These are phyloP conservation scores for Typhlomys cinereus DNA, from an alignment of 2,113 vertebrate genomes.

Conservation along the genomic window DNA sequence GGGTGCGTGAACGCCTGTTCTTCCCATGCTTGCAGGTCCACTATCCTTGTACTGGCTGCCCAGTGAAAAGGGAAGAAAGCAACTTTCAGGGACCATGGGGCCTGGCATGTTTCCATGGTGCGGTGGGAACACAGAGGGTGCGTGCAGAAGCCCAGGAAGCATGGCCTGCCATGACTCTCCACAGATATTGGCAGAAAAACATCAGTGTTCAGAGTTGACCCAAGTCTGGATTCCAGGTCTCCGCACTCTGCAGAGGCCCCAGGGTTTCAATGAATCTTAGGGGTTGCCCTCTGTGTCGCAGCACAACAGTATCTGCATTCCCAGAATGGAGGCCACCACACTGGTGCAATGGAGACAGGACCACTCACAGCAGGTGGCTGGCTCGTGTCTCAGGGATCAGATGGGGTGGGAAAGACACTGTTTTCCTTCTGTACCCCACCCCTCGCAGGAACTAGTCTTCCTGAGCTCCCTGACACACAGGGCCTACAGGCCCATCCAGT, in stretches of 20 bases:
- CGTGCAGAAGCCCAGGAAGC: too few relatives aligned
- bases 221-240: fast-evolving
- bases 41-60: neutral
- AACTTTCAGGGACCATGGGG: neutral
- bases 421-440: fast-evolving
- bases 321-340: too few relatives aligned
- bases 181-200: fast-evolving
- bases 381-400: neutral
- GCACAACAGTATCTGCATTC: fast-evolving
- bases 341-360: neutral
- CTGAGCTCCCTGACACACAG: too few relatives aligned
- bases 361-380: fast-evolving
- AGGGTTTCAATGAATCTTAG: neutral
- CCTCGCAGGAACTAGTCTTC: neutral
- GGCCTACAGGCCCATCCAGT: neutral
- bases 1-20: neutral
- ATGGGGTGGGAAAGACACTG: fast-evolving
- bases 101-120: fast-evolving
- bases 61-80: neutral
- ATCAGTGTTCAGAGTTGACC: neutral
- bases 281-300: neutral
- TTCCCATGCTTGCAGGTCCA: too few relatives aligned
- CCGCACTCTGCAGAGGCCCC: too few relatives aligned
- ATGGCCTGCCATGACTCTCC: too few relatives aligned
- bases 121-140: fast-evolving